Base-by-base conservation (phyloP, 2,113 vertebrate species). In the Columba janthina region DNA sequence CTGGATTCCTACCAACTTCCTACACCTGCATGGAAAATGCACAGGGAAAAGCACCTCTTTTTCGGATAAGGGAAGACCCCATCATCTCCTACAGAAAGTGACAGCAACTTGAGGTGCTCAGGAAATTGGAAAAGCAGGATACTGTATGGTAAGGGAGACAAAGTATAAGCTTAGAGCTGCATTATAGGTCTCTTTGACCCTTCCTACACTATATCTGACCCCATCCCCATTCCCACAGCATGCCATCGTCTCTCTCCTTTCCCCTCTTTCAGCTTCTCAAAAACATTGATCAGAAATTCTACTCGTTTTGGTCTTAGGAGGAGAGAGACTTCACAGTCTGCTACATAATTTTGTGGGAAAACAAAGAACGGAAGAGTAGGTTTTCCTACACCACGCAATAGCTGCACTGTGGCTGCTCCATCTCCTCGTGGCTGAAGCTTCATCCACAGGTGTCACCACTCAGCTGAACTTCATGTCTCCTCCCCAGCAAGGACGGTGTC, bases 371-470 rank as follows among this genome's bases (percentile, higher is more conserved):
- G 61, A 25, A 5, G 36, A 4, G 28, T 8, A 22, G 38, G 17
- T 48, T 89, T 91, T 36, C 48, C 74, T 29, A 54, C 24, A 10
- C 9, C 3, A 6, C 4, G 5, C n/a, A 48, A 20, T 5, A 36
- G 42, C 40, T 19, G 11, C 71, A 5, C 11, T 10, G 24, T 10
- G 26, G 57, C 66, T 76, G 62, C 40, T 6, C 19, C 24, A 31
- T 5, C 57, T n/a, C 44, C 29, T 34, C 10, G 0, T 72, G 44
- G n/a, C 50, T 1, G 0, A 2, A 31, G 29, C 56, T 29, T 19
- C 62, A 28, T 28, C 48, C 32, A 13, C 29, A 22, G 34, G 18
- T 56, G 26, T 40, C 24, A 8, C 5, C 31, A 24, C 36, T 10
- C 66, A 40, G 13, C 61, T 48, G 14, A 72, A n/a, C 60, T 61